A percentile compares a stretch with the other conserved stretches of the same genome.
Conservation (phyloP, 1,140 invertebrate genomes). For the Eriocheir sinensis region DNA sequence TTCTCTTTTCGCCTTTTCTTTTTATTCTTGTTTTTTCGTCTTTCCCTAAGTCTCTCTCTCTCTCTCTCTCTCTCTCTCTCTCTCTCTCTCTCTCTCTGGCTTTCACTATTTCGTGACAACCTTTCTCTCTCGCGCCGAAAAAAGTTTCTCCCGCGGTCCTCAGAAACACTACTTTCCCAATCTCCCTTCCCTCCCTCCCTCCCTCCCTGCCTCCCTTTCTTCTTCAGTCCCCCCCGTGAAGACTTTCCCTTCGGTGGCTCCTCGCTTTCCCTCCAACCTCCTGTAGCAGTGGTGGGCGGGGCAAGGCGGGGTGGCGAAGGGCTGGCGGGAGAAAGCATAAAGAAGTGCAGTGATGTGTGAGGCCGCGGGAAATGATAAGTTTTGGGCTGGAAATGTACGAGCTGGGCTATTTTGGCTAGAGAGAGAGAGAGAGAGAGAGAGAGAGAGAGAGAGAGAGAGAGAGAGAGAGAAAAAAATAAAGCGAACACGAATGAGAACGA, state of each 20-base stretch:
- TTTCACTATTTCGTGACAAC: conserved; percentile 41
- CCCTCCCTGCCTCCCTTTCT: background rate
- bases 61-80: conserved; percentile 54
- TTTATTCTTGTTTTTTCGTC: background rate
- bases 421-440: no score
- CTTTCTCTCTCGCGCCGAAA: background rate
- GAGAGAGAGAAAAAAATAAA: background rate
- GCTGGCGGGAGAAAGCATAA: background rate
- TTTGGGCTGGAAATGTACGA: background rate
- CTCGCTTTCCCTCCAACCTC: background rate
- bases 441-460: no score
- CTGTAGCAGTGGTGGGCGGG: background rate
- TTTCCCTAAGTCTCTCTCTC: conserved; percentile 34
- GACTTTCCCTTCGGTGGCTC: background rate
- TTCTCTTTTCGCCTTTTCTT: conserved; percentile 24
- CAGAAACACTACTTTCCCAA: background rate
- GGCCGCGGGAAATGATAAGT: background rate
- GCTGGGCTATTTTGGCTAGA: background rate
- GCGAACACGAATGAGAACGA: background rate
- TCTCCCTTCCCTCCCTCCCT: no score
- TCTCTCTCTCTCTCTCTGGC: conserved; percentile 40
- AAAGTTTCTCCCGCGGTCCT: background rate
- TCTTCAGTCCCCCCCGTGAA: background rate
- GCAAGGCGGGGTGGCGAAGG: no score
- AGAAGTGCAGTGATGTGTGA: background rate